Evolutionary conservation across 2,888 invertebrate genomes (phyloP).

Genomic region (Plagodis dolabraria): DNA sequence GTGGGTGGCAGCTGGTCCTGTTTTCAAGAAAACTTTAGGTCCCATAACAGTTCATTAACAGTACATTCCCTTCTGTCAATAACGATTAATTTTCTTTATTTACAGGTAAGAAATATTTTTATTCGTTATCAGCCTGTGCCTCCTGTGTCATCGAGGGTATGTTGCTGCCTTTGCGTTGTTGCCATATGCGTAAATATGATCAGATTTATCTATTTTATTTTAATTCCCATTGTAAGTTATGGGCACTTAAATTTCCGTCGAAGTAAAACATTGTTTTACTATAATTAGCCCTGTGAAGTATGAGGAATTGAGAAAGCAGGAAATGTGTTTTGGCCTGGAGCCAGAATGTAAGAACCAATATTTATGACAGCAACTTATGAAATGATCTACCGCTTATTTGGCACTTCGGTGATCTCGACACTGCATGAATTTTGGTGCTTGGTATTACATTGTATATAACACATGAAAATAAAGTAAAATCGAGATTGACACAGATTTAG

Average conservation of each 20-base stretch:
- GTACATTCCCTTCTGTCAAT: too few relatives aligned
- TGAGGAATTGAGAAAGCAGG: constrained; percentile 24
- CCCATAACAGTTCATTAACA: neutral
- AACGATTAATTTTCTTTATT: neutral
- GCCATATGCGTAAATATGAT: too few relatives aligned
- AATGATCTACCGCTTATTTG: constrained; percentile 16
- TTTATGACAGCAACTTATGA: constrained; percentile 19
- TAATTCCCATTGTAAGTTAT: too few relatives aligned
- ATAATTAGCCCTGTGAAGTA: constrained; percentile 22
- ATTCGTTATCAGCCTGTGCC: too few relatives aligned
- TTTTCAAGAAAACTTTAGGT: constrained; percentile 2
- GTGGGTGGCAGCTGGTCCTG: constrained; percentile 6
- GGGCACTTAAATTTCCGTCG: constrained; percentile 1
- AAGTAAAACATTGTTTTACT: constrained; percentile 14
- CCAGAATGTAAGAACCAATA: constrained; percentile 27
- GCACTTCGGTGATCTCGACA: too few relatives aligned
- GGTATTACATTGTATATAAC: neutral
- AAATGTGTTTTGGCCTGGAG: constrained; percentile 33
- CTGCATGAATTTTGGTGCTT: too few relatives aligned
- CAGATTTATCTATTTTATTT: too few relatives aligned
- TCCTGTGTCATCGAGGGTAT: too few relatives aligned
- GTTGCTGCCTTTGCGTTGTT: too few relatives aligned
- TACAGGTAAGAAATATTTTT: neutral
- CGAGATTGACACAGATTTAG: too few relatives aligned
- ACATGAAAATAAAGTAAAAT: neutral